A percentile compares a stretch with the other conserved stretches of the same genome.
phyloP scores from a whole-genome alignment of 2,888 invertebrate genomes.

The Microchrysa polita region DNA sequence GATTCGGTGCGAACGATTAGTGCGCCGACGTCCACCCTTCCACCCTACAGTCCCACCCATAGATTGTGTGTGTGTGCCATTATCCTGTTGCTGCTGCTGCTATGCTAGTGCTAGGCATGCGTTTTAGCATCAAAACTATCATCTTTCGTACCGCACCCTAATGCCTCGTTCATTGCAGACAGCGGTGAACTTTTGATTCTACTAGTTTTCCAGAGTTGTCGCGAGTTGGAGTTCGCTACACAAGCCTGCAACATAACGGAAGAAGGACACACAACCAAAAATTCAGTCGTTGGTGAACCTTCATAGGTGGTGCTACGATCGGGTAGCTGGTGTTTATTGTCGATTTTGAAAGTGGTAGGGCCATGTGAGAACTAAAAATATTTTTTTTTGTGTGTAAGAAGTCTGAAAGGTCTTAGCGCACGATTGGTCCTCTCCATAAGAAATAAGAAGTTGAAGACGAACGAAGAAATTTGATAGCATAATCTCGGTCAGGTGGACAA shows the following conservation, averaged over 20 bases:
- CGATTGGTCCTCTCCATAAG: not conserved
- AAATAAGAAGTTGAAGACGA: not conserved
- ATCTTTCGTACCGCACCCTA: slow-evolving; percentile 42
- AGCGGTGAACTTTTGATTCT: slow-evolving; percentile 30
- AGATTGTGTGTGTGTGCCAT: slow-evolving; percentile 5
- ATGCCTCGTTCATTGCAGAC: slow-evolving; percentile 19
- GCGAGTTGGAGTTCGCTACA: slow-evolving; percentile 23
- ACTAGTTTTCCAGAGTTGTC: slow-evolving; percentile 40
- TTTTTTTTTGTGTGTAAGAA: slow-evolving; percentile 17
- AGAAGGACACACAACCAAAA: slow-evolving; percentile 26
- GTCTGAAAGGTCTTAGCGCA: slow-evolving; percentile 14
- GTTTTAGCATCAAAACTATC: slow-evolving; percentile 35
- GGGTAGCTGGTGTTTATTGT: slow-evolving; percentile 36
- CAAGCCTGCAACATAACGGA: slow-evolving; percentile 15
- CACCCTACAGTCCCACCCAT: not conserved
- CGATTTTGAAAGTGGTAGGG: slow-evolving; percentile 25
- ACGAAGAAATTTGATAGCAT: not conserved
- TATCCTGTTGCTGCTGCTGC: slow-evolving; percentile 44
- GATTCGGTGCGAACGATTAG: slow-evolving; percentile 8
- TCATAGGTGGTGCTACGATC: slow-evolving; percentile 40
- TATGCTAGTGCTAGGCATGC: slow-evolving; percentile 45
- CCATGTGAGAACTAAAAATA: slow-evolving; percentile 40
- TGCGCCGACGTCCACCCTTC: slow-evolving; percentile 26
- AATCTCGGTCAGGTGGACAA: slow-evolving; percentile 18
- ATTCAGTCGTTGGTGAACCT: slow-evolving; percentile 38